phyloP scores from a whole-genome alignment of 2,888 invertebrate genomes.

The Subacronicta megacephala region DNA sequence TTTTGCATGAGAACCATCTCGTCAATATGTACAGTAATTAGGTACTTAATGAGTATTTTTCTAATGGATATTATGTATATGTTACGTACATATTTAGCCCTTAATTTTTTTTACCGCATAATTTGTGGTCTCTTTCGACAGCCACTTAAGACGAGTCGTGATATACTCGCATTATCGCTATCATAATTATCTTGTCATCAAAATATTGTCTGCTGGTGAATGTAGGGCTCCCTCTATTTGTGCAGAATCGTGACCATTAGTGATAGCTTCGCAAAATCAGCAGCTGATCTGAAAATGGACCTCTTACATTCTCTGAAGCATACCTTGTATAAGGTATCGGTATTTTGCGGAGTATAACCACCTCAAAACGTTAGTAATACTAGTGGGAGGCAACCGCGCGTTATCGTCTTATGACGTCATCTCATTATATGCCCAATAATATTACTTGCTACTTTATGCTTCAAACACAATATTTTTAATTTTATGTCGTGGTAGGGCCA shows the following conservation, averaged over 20 bases:
- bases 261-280: background rate
- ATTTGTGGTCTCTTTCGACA: slow-evolving; percentile 12
- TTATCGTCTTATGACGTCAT: too few relatives aligned
- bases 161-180: slow-evolving; percentile 6
- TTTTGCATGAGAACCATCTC: background rate
- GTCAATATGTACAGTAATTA: slow-evolving; percentile 1
- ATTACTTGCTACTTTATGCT: too few relatives aligned
- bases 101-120: slow-evolving; percentile 1
- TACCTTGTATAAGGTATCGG: background rate
- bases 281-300: too few relatives aligned
- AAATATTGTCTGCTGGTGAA: slow-evolving; percentile 12
- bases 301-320: background rate
- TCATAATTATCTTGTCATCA: slow-evolving; percentile 9
- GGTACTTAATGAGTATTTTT: background rate
- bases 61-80: background rate
- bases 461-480: too few relatives aligned
- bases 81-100: slow-evolving; percentile 9
- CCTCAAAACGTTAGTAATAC: too few relatives aligned
- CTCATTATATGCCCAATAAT: too few relatives aligned
- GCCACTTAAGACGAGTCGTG: slow-evolving; percentile 31
- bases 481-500: too few relatives aligned
- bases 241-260: slow-evolving; percentile 23
- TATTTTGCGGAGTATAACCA: too few relatives aligned
- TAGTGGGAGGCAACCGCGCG: too few relatives aligned
- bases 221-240: background rate